These are phyloP conservation scores for Zygaena filipendulae DNA, from an alignment of 2,888 invertebrate genomes.

Conservation along the genomic window DNA sequence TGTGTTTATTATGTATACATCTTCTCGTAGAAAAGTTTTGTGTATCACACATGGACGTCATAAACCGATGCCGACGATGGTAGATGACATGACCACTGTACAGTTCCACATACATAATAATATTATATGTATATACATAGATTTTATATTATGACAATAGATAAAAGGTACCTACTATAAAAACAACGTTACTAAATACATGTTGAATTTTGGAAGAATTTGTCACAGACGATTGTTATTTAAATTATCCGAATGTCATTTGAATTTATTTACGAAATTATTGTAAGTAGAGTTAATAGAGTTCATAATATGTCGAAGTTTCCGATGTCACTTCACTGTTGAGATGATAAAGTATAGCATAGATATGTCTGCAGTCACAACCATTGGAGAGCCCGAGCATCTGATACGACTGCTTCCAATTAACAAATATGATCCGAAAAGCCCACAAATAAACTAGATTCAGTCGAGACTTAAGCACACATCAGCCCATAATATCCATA, in stretches of 20 bases:
- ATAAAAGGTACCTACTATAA: too few species aligned
- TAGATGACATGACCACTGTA: slow-evolving; percentile 55
- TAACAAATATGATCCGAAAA: slow-evolving; percentile 24
- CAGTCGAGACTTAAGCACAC: slow-evolving; percentile 49
- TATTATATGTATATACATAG: not conserved
- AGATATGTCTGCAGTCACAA: slow-evolving; percentile 66
- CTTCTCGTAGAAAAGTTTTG: slow-evolving; percentile 66
- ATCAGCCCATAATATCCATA: slow-evolving; percentile 39
- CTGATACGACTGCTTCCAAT: slow-evolving; percentile 33
- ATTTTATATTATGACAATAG: not conserved
- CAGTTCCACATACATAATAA: slow-evolving; percentile 6
- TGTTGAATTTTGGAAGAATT: slow-evolving; percentile 1
- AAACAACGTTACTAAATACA: not conserved
- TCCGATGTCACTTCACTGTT: too few species aligned
- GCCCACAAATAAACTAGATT: slow-evolving; percentile 30
- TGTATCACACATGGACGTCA: slow-evolving; percentile 67
- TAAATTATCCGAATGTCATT: slow-evolving; percentile 11
- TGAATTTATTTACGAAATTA: too few species aligned
- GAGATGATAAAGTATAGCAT: too few species aligned
- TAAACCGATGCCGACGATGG: slow-evolving; percentile 62
- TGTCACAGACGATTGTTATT: not conserved
- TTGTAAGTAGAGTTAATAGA: too few species aligned
- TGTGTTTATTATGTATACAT: slow-evolving; percentile 69
- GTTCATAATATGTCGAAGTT: too few species aligned
- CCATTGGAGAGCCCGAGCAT: slow-evolving; percentile 39